phyloP scores from a whole-genome alignment of 2,797 vertebrate species.

The Enteromius fasciolatus region DNA sequence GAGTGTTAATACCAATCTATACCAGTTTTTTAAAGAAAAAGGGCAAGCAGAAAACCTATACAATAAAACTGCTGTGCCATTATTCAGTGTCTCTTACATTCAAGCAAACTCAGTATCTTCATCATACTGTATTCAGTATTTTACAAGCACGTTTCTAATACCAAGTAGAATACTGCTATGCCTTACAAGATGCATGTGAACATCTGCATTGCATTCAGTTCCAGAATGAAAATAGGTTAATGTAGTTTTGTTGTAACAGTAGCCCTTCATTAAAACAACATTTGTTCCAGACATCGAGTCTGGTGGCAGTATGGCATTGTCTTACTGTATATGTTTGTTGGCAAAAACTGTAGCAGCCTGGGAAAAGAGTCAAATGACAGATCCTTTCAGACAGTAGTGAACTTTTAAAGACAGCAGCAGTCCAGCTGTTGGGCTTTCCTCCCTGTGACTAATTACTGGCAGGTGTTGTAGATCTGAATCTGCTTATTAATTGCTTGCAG shows the following conservation, averaged over 20 bases:
- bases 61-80: background rate
- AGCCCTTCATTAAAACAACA: constrained; percentile 11
- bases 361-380: background rate
- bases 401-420: constrained; percentile 15
- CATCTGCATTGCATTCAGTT: constrained; percentile 3
- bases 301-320: constrained; percentile 20
- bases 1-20: background rate
- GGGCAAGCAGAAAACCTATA: constrained; percentile 8
- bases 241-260: background rate
- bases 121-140: constrained; percentile 9
- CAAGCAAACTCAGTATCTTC: constrained; percentile 28
- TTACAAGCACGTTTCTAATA: background rate
- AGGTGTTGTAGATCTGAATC: constrained; percentile 98
- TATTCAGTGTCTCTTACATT: constrained; percentile 35
- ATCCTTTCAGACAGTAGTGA: constrained; percentile 12
- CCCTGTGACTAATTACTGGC: constrained; percentile 80
- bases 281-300: background rate
- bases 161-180: constrained; percentile 16
- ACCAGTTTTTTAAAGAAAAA: constrained; percentile 1
- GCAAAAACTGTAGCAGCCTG: constrained; percentile 12
- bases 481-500: constrained; percentile 93
- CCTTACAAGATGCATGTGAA: background rate
- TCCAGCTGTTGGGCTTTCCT: constrained; percentile 1
- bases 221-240: constrained; percentile 5
- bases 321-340: background rate